phyloP scores from a whole-genome alignment of 2,888 invertebrate species.

The Chirona hameri region DNA sequence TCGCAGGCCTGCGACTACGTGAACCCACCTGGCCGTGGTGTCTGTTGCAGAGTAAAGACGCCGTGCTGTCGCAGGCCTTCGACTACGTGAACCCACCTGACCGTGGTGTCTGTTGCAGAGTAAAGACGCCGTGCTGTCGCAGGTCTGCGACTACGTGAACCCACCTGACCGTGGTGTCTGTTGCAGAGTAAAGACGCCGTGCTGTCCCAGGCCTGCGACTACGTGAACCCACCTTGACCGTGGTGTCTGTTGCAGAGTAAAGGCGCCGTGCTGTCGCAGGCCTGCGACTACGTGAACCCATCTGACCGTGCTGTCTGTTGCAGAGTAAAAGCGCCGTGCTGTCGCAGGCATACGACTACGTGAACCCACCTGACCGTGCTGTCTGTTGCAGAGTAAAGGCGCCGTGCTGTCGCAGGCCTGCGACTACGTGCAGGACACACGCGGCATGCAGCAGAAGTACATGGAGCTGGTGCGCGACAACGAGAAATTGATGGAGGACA shows the following conservation, averaged over 20 bases:
- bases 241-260: slow-evolving; percentile 65
- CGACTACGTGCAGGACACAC: slow-evolving; percentile 84
- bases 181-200: slow-evolving; percentile 89
- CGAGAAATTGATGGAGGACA: slow-evolving; percentile 65
- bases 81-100: no score
- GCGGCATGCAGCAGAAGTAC: slow-evolving; percentile 70
- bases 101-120: slow-evolving; percentile 59
- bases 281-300: slow-evolving; percentile 94
- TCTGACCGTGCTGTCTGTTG: slow-evolving; percentile 36
- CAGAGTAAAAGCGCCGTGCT: slow-evolving; percentile 93
- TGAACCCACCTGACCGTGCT: no score
- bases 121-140: slow-evolving; percentile 91
- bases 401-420: slow-evolving; percentile 93
- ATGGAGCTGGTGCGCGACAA: slow-evolving; percentile 61
- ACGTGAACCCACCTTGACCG: no score
- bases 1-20: slow-evolving; percentile 96
- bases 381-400: slow-evolving; percentile 73
- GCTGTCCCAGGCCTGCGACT: slow-evolving; percentile 90
- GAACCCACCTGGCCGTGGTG: no score
- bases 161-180: no score
- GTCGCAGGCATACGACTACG: slow-evolving; percentile 93
- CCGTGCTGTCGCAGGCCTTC: slow-evolving; percentile 90
- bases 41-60: slow-evolving; percentile 77
- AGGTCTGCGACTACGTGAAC: slow-evolving; percentile 94
- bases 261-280: slow-evolving; percentile 91